Conservation (phyloP, 2,797 vertebrate species). For the Microtus californicus region DNA sequence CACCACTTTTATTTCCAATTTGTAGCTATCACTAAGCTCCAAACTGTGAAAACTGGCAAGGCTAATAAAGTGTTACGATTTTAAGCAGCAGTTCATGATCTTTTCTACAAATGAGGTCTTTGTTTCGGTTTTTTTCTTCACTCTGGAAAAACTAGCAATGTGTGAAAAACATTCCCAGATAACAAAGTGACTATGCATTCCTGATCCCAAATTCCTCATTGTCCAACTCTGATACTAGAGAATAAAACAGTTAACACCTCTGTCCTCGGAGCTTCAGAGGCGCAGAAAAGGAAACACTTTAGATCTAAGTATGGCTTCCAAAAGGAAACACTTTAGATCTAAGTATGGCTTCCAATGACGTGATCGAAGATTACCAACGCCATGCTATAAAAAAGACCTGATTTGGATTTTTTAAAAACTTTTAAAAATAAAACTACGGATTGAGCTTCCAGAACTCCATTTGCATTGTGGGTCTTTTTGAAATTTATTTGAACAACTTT, state of each 20-base stretch:
- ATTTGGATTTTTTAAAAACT: not conserved
- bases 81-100: not conserved
- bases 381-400: not conserved
- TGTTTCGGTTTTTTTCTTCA: not conserved
- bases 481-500: conserved; percentile 64
- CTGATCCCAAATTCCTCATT: not conserved
- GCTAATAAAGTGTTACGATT: not conserved
- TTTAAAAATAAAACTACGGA: conserved; percentile 51
- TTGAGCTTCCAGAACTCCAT: not conserved
- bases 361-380: not conserved
- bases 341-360: not conserved
- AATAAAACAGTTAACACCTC: conserved; percentile 51
- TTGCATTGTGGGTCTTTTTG: not conserved
- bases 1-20: conserved; percentile 3
- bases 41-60: conserved; percentile 42
- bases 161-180: conserved; percentile 1
- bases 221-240: conserved; percentile 23
- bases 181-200: conserved; percentile 43
- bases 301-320: conserved; percentile 22
- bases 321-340: not conserved
- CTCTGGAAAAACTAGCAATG: conserved; percentile 56
- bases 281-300: not conserved
- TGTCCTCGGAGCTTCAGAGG: conserved; percentile 40
- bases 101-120: conserved; percentile 11
- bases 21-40: not conserved